Conservation (phyloP, 2,888 invertebrate genomes). For the Schizaphis graminum region DNA sequence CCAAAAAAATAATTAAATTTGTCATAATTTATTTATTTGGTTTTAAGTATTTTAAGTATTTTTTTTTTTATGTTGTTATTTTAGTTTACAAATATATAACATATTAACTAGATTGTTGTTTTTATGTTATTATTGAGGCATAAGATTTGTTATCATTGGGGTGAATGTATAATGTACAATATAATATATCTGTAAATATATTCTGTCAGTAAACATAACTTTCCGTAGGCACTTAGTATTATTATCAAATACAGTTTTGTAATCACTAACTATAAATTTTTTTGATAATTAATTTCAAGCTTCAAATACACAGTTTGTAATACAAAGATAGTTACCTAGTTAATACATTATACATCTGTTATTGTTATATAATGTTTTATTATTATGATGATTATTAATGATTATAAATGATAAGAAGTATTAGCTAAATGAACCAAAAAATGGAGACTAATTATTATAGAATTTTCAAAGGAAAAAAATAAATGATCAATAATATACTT, state of each 20-base stretch:
- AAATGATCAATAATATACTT: not conserved
- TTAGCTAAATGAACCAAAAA: not conserved
- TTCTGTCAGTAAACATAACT: not conserved
- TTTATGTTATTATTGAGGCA: not conserved
- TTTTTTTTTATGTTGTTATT: no score
- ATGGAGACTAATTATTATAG: not conserved
- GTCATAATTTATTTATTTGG: not conserved
- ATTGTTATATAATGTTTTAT: not conserved
- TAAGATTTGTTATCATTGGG: not conserved
- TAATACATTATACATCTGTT: not conserved
- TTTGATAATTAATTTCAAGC: not conserved
- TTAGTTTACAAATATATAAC: no score
- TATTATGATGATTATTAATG: not conserved
- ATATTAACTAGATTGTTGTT: no score
- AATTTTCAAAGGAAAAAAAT: not conserved
- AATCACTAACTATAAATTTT: not conserved
- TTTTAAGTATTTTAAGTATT: no score
- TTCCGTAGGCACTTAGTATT: not conserved
- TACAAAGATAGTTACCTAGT: not conserved
- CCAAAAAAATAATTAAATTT: not conserved
- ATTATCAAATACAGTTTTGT: not conserved
- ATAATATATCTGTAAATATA: not conserved
- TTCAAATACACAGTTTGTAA: not conserved
- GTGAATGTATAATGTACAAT: not conserved
- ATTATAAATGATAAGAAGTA: not conserved